Evolutionary conservation across 92 coral and sea anemone species (phyloP), one percentile per base, ranked within the genome.

Genomic region (Diadumene lineata): DNA sequence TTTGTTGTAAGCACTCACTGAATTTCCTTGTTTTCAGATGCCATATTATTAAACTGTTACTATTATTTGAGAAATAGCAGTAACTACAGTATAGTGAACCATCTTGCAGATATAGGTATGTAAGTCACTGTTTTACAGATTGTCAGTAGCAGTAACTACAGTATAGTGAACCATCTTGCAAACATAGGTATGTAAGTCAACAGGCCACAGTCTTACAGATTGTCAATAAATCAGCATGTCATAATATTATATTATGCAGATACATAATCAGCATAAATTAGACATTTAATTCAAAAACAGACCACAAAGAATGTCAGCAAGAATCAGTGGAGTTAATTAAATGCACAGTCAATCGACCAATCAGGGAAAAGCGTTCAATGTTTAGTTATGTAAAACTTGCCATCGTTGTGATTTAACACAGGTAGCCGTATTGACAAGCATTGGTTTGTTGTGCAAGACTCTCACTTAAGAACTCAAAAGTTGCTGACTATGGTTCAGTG

Each of bases 391-490:
- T 30, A 8, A 56, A 7, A 3, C 19, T 2, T 56, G 19, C 62
- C 19, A 22, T 56, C 7, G 4, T 19, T 56, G 4, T 22, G 19
- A 56, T 56, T 38, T 38, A n/a, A 38, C 48, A 38, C 48, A 94
- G 98, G 98, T 4, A 91, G 98, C 61, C 86, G 98, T 1, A 83
- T 83, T 43, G 81, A 87, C 73, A 91, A 90, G 61, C 93, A 92
- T 27, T 94, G 98, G 98, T 94, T 94, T 73, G 82, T 86, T 66
- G 97, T 94, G 29, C 86, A 78, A 38, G 96, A 94, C 73, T 80
- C 79, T 18, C 78, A 66, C 30, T 65, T 82, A 19, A 78, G 81
- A 24, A 77, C 83, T 64, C 81, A 87, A 57, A 84, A 79, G 38
- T 66, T 90, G 63, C 80, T 90, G 1, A 70, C 87, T 23, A 82